A percentile compares a stretch with the other conserved stretches of the same genome.
Conservation (phyloP, 2,888 invertebrate species). For the Orchesella flavescens region DNA sequence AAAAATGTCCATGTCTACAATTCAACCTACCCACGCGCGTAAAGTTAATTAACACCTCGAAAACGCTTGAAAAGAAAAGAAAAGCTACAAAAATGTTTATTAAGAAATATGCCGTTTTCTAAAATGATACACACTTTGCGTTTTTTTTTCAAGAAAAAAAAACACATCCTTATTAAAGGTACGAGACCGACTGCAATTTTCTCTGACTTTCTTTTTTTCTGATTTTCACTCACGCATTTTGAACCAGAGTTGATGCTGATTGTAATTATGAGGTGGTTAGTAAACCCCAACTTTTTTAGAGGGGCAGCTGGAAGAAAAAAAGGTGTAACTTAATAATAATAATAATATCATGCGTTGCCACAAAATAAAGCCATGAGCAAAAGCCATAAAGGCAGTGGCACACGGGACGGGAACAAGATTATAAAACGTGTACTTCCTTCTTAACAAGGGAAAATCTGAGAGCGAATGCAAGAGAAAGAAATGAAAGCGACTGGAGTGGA, state of each 20-base stretch:
- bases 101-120: background rate
- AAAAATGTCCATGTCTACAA: too few relatives aligned
- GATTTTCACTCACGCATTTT: background rate
- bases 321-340: slow-evolving; percentile 17
- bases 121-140: background rate
- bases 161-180: slow-evolving; percentile 13
- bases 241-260: background rate
- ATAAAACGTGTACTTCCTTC: background rate
- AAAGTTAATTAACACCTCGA: too few relatives aligned
- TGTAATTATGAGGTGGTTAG: slow-evolving; percentile 16
- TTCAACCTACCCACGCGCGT: too few relatives aligned
- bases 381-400: background rate
- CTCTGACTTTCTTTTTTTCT: background rate
- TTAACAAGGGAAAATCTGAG: slow-evolving; percentile 9
- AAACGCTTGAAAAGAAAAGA: too few relatives aligned
- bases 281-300: background rate
- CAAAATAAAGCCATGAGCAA: background rate
- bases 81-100: too few relatives aligned
- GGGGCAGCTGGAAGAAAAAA: background rate
- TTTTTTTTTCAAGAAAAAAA: too few relatives aligned
- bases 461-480: background rate
- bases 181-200: background rate
- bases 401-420: background rate
- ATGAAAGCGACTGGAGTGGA: too few relatives aligned
- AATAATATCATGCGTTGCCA: background rate